Evolutionary conservation across 1,140 invertebrate genomes (phyloP), one percentile per base, ranked within the genome.

Genomic region (Rhyzopertha dominica): DNA sequence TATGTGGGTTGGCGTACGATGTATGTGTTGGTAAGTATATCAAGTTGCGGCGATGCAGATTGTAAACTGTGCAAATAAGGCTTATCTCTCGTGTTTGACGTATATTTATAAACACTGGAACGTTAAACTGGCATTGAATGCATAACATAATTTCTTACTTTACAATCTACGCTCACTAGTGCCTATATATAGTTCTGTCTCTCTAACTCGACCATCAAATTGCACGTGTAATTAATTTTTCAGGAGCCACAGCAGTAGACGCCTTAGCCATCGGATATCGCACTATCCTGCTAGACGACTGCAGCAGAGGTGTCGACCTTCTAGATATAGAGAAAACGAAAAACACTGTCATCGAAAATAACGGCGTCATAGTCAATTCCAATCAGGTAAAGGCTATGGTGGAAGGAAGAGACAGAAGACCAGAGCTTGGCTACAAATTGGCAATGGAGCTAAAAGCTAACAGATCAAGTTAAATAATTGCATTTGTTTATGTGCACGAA

Each of bases 1-100:
- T 96, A 9, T 96, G 92, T 67, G 95, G 95, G 0, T 70, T 99
- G 28, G 95, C 95, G 0, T 93, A 93, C 59, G 95, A 99, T 67
- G 87, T 97, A 32, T 98, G 95, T 67, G 95, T 98, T 10, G 89
- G 88, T 81, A 69, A 72, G 78, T 64, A 22, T 10, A 31, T 17
- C 18, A 12, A 25, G n/a, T n/a, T n/a, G n/a, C n/a, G n/a, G n/a
- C n/a, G n/a, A n/a, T n/a, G n/a, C n/a, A n/a, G n/a, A n/a, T n/a
- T n/a, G n/a, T n/a, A n/a, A n/a, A n/a, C n/a, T n/a, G n/a, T n/a
- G n/a, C n/a, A n/a, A n/a, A n/a, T n/a, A n/a, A n/a, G n/a, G n/a
- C n/a, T n/a, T n/a, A n/a, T n/a, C n/a, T n/a, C n/a, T n/a, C n/a
- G n/a, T n/a, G n/a, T n/a, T n/a, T n/a, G n/a, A n/a, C n/a, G n/a